Percentiles rank a stretch among this genome's conserved stretches.
phyloP scores from a whole-genome alignment of 2,113 vertebrate species.

The Urocitellus parryii region DNA sequence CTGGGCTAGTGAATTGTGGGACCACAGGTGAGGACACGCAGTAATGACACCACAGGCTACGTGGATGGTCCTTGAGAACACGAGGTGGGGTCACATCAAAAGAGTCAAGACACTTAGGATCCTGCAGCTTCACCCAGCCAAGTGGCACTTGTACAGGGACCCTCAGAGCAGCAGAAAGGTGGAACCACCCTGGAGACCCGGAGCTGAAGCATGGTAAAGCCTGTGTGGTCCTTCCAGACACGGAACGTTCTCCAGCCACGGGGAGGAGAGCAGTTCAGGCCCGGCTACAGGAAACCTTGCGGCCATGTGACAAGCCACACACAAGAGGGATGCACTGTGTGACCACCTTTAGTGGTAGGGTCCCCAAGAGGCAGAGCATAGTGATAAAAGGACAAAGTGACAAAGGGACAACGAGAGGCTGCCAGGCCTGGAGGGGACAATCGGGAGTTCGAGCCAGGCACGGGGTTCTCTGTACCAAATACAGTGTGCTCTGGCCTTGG shows the following conservation, averaged over 20 bases:
- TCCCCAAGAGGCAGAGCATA: too few relatives aligned
- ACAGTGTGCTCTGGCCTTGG: background rate
- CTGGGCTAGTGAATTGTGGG: background rate
- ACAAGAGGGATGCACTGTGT: background rate
- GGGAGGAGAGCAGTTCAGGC: background rate
- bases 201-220: too few relatives aligned
- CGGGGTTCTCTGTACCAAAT: too few relatives aligned
- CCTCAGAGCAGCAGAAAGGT: background rate
- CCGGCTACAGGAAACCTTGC: background rate
- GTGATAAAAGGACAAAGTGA: too few relatives aligned
- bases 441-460: too few relatives aligned
- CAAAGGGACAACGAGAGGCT: background rate
- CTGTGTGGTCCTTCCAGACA: background rate
- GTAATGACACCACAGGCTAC: background rate
- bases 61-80: background rate
- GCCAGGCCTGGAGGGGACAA: background rate
- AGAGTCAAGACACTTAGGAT: background rate
- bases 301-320: background rate
- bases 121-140: background rate
- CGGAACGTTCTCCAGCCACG: background rate
- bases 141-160: background rate
- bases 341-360: background rate
- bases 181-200: background rate
- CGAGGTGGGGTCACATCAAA: background rate
- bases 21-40: background rate